Percentiles rank a stretch among this genome's conserved stretches.
Conservation (phyloP, 2,113 vertebrate species). For the Suricata suricatta region DNA sequence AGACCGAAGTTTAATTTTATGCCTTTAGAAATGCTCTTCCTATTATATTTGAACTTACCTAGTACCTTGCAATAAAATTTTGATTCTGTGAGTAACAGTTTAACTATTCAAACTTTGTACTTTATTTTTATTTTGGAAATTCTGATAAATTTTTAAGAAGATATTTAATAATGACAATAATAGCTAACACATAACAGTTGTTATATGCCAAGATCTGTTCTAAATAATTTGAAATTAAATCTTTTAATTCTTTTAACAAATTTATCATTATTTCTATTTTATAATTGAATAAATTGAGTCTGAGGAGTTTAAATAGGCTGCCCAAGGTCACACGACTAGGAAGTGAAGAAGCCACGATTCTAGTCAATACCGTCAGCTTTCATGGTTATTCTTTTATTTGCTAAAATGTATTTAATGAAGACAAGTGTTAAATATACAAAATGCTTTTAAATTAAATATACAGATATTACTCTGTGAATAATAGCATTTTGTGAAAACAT, state of each 20-base stretch:
- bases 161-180: background rate
- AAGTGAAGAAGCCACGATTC: background rate
- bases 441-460: background rate
- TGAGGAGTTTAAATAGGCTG: background rate
- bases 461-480: background rate
- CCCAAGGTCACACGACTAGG: background rate
- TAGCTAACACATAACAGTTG: background rate
- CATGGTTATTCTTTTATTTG: background rate
- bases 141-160: background rate
- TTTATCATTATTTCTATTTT: background rate
- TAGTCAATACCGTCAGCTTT: background rate
- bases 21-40: conserved; percentile 7
- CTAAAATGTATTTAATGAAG: background rate
- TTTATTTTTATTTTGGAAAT: background rate
- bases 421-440: background rate
- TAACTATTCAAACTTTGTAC: background rate
- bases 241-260: background rate
- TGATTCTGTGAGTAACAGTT: background rate
- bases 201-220: background rate
- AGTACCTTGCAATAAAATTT: background rate
- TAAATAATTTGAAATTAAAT: background rate
- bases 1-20: conserved; percentile 56
- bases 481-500: background rate
- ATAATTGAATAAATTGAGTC: background rate
- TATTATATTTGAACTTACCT: conserved; percentile 1